phyloP scores from a whole-genome alignment of 1,140 invertebrate genomes.

The Olivierus martensii region DNA sequence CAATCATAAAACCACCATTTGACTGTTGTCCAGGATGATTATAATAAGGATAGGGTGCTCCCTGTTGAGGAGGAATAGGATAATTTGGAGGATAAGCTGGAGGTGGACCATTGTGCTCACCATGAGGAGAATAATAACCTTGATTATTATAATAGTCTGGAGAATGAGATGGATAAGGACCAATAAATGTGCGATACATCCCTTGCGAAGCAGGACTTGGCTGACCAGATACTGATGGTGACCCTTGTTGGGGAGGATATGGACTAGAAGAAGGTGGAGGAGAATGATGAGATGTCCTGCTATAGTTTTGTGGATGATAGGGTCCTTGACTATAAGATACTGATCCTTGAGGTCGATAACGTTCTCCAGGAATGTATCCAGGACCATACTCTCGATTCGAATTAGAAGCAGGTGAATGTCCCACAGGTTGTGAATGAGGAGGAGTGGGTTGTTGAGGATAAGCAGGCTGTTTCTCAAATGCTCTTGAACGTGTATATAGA shows the following conservation, averaged over 20 bases:
- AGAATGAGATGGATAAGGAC: constrained; percentile 1
- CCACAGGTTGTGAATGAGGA: not conserved
- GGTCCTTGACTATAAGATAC: not conserved
- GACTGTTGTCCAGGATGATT: constrained; percentile 9
- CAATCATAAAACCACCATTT: constrained; percentile 21
- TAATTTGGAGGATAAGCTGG: constrained; percentile 11
- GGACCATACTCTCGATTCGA: not conserved
- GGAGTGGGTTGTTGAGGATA: too few species aligned
- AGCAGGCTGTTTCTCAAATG: not conserved
- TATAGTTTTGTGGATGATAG: not conserved
- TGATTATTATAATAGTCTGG: constrained; percentile 13
- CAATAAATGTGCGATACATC: too few species aligned
- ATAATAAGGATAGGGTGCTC: constrained; percentile 10
- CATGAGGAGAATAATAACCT: constrained; percentile 6
- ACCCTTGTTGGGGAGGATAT: not conserved
- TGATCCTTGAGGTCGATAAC: not conserved
- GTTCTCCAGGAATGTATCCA: not conserved
- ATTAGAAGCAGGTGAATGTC: not conserved
- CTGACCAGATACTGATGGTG: constrained; percentile 4
- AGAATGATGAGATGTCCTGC: not conserved
- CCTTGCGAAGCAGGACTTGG: constrained; percentile 6
- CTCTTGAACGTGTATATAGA: constrained; percentile 4
- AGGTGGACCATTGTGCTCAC: constrained; percentile 6
- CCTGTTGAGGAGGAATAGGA: constrained; percentile 6
- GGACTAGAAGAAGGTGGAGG: not conserved